Evolutionary conservation across 2,888 invertebrate species (phyloP).

Genomic region (Chironomus tentans): DNA sequence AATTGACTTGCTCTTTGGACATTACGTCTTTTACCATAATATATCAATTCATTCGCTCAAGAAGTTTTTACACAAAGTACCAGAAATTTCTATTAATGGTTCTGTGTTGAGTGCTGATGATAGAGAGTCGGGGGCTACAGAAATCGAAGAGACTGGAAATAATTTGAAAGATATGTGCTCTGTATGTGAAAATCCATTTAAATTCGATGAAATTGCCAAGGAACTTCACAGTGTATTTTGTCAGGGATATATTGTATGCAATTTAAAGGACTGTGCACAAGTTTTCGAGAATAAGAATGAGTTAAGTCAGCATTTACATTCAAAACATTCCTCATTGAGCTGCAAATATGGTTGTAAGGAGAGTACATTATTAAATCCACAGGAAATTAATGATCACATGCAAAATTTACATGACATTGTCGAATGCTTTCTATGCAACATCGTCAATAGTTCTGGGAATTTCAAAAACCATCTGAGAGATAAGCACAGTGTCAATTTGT

Average conservation of each 20-base stretch:
- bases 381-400: slow-evolving; percentile 11
- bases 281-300: neutral
- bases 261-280: slow-evolving; percentile 4
- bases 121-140: too few relatives aligned
- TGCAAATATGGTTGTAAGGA: slow-evolving; percentile 23
- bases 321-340: neutral
- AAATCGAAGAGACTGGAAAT: neutral
- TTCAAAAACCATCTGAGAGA: slow-evolving; percentile 20
- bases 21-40: slow-evolving; percentile 20
- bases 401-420: slow-evolving; percentile 13
- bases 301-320: neutral
- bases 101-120: neutral
- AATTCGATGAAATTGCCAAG: neutral
- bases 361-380: neutral
- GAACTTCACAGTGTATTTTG: slow-evolving; percentile 17
- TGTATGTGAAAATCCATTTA: slow-evolving; percentile 18
- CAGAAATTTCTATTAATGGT: neutral
- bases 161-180: neutral
- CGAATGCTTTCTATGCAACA: slow-evolving; percentile 9
- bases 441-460: neutral
- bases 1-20: slow-evolving; percentile 12
- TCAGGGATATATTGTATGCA: slow-evolving; percentile 15
- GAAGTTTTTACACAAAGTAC: neutral
- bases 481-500: slow-evolving; percentile 22
- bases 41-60: slow-evolving; percentile 10